Evolutionary conservation across 2,797 vertebrate genomes (phyloP), one percentile per base, ranked within the genome.

Genomic region (Acrossocheilus fasciatus): DNA sequence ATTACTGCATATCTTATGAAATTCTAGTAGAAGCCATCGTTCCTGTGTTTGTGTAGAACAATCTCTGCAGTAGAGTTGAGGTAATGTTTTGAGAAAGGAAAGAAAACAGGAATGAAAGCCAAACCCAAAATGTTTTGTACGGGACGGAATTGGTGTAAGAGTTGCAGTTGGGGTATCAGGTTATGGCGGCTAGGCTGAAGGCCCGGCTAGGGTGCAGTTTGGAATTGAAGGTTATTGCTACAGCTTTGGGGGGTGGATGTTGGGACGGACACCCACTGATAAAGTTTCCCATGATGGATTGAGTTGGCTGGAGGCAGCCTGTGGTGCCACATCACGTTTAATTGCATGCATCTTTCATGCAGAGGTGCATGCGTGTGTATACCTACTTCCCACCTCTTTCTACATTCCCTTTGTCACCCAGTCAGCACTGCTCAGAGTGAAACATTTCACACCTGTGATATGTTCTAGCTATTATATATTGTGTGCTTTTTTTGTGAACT

Each of bases 311-410:
- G 83, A 92, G 87, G 91, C 90, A 87, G 90, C 83, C 76, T 83
- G 88, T 89, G 89, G 88, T 91, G 93, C 92, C 88, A 75, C 92
- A 92, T 94, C 94, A 92, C 88, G 5, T 92, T 91, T 95, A 93
- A 95, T 94, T 95, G 91, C 93, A 94, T 95, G 92, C 93, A 93
- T 94, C 92, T 94, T 95, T 95, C 92, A 95, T 94, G 92, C 88
- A 88, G 92, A 83, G 93, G 91, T 89, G 87, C 64, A 69, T 87
- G 75, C 86, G 85, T 87, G 88, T 91, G 82, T 81, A 88, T 90
- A 87, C 78, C 88, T 83, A 68, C 84, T 85, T 90, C 39, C 34
- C 50, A 4, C 88, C 54, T 80, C 68, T 85, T 88, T 86, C 74
- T 82, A 64, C 4, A 85, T 72, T 75, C 77, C 76, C 39, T 57